phyloP scores from a whole-genome alignment of 2,888 invertebrate genomes.

The Julus scandinavius region DNA sequence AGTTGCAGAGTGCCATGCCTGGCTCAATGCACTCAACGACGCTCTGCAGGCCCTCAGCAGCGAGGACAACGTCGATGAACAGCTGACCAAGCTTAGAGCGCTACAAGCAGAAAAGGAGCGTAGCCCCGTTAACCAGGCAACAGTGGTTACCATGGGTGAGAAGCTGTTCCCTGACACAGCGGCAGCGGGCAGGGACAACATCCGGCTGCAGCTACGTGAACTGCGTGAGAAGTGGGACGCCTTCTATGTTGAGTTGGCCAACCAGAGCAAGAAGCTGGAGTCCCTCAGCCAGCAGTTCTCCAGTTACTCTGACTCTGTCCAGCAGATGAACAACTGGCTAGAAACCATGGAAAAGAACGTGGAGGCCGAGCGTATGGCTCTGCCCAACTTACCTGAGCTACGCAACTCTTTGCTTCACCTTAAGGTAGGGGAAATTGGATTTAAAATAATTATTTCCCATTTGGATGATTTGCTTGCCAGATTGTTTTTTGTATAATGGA shows the following conservation, averaged over 20 bases:
- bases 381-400: constrained; percentile 76
- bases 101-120: constrained; percentile 77
- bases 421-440: too few species aligned
- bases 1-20: constrained; percentile 77
- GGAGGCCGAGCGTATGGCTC: constrained; percentile 56
- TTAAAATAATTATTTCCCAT: too few species aligned
- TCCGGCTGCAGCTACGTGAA: constrained; percentile 84
- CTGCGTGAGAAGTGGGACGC: constrained; percentile 89
- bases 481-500: too few species aligned
- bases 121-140: constrained; percentile 81
- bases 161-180: constrained; percentile 93
- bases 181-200: constrained; percentile 86
- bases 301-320: constrained; percentile 85
- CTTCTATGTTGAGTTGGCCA: constrained; percentile 82
- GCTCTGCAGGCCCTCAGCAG: constrained; percentile 71
- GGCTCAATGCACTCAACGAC: constrained; percentile 81
- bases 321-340: constrained; percentile 86
- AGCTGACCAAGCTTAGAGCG: constrained; percentile 57
- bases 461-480: too few species aligned
- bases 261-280: constrained; percentile 86
- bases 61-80: constrained; percentile 59
- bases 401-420: constrained; percentile 85
- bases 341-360: constrained; percentile 81
- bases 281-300: constrained; percentile 84
- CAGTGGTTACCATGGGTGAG: constrained; percentile 82